Base-by-base conservation (phyloP, 2,113 vertebrate genomes). In the Daphoenositta chrysoptera region DNA sequence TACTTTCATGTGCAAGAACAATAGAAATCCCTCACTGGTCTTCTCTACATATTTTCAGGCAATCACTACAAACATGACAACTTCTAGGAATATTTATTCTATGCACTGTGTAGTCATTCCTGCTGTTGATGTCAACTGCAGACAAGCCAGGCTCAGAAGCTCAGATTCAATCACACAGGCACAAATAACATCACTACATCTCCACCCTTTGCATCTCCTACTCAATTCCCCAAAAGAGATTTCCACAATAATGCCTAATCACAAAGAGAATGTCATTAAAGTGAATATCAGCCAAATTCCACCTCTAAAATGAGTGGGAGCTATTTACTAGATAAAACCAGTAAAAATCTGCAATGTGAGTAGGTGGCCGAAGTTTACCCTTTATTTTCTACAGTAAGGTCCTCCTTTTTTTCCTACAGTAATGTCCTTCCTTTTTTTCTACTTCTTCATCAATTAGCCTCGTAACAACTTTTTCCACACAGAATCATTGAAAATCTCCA, bases 231-330 rank as follows among this genome's bases (percentile, higher is more conserved):
- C 61, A 40, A 24, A 40, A 91, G 66, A 83, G 71, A 89, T 77
- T 93, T 94, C 87, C 35, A 63, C 85, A 80, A 73, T 73, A 77
- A 69, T 28, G 27, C 21, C 73, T 56, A 65, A 82, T 83, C 85
- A 93, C 51, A 96, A 96, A 96, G 87, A 92, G 83, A 96, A 97
- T 87, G 13, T 2, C 71, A 93, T 87, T 96, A 96, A 96, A 92
- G 71, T 78, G 65, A 64, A 63, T 94, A 96, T 83, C 91, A 88
- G 95, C n/a, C 31, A 85, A 81, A 87, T 63, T 77, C 56, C 60
- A 88, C 40, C 26, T 30, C 31, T 47, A 45, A 93, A 90, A 94
- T 47, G 13, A 95, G 58, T 40, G 30, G 65, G 53, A 90, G 63
- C 44, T 93, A 61, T 90, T 91, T 81, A 83, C 48, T 51, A 85